phyloP scores from a whole-genome alignment of 2,113 vertebrate genomes.

The Trochalopteron elliotii region DNA sequence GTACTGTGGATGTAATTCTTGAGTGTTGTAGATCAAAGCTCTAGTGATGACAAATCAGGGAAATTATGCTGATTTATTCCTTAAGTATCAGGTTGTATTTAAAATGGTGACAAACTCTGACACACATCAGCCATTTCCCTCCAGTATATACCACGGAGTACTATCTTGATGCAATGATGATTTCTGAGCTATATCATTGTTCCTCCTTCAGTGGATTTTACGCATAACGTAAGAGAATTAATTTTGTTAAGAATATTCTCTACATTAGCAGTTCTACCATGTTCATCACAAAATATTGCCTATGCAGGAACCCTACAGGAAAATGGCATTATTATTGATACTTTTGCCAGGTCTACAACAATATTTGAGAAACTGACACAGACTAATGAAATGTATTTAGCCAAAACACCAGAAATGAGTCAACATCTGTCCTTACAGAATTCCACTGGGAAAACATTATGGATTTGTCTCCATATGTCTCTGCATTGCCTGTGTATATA shows the following conservation, averaged over 20 bases:
- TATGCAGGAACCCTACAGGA: not conserved
- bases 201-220: not conserved
- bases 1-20: not conserved
- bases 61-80: not conserved
- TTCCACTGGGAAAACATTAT: not conserved
- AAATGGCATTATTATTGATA: not conserved
- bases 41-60: not conserved
- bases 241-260: not conserved
- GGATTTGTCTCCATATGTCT: not conserved
- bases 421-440: not conserved
- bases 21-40: not conserved
- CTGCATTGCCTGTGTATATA: not conserved
- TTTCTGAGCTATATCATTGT: not conserved
- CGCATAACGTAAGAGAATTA: not conserved
- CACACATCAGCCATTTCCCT: not conserved
- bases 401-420: not conserved
- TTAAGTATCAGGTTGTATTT: not conserved
- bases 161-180: not conserved
- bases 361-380: not conserved
- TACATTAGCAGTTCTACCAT: rapidly evolving
- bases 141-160: not conserved
- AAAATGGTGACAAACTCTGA: not conserved
- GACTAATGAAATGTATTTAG: not conserved
- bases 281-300: not conserved
- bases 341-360: not conserved